Base-by-base conservation (phyloP, 2,113 vertebrate genomes). In the Polyodon spathula region DNA sequence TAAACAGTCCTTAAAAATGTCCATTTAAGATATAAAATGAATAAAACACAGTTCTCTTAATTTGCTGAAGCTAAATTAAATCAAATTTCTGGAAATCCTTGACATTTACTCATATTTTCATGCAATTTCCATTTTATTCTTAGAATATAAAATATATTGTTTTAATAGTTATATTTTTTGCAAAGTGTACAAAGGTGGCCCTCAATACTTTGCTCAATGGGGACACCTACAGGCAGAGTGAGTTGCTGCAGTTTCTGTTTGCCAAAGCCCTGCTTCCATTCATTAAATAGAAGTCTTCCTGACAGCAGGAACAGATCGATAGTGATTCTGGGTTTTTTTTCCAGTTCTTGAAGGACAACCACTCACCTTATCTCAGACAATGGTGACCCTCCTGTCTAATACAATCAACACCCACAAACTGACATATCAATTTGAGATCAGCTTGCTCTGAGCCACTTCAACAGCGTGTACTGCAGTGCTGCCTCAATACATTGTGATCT, bases 171-270 rank as follows among this genome's bases (percentile, higher is more conserved):
- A n/a, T n/a, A n/a, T n/a, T n/a, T n/a, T n/a, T n/a, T n/a, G n/a
- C n/a, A n/a, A n/a, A n/a, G n/a, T n/a, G n/a, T n/a, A n/a, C n/a
- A n/a, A n/a, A n/a, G n/a, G n/a, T n/a, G n/a, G n/a, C n/a, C n/a
- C n/a, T n/a, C n/a, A n/a, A n/a, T n/a, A n/a, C 39, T 56, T 62
- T 71, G 63, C 71, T 74, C 72, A 58, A 64, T 5, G 43, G 56
- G 59, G 61, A 69, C 78, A 73, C 66, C 77, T 75, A 65, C 66
- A 50, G 71, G 38, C 42, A 40, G 40, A n/a, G 59, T 42, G 6
- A 3, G 16, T 27, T 40, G 61, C 5, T 51, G 43, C 41, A 8
- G 40, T 7, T 6, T 1, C 39, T 10, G 8, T 3, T 6, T 27
- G 57, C 43, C 42, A 6, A 6, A n/a, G n/a, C n/a, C n/a, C n/a